Percentiles rank a stretch among this genome's conserved stretches.
Conservation (phyloP, 1,140 invertebrate genomes). For the Lepeophtheirus salmonis region DNA sequence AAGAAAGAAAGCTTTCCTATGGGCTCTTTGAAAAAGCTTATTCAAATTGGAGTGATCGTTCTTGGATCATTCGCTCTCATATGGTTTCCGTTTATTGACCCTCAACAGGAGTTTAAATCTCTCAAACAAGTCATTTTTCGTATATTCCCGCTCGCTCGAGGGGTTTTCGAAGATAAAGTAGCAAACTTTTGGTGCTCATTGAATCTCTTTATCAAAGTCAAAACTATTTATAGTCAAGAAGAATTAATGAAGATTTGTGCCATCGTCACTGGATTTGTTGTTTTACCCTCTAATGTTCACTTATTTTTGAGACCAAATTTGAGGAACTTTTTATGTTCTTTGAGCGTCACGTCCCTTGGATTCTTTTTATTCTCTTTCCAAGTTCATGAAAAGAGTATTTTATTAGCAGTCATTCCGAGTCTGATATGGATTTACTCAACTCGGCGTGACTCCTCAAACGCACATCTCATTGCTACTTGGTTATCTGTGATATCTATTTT, state of each 20-base stretch:
- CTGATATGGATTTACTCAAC: conserved; percentile 31
- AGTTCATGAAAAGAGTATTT: conserved; percentile 92
- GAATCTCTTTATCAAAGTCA: conserved; percentile 69
- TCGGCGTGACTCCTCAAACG: not conserved
- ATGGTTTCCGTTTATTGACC: conserved; percentile 69
- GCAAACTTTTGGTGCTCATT: conserved; percentile 89
- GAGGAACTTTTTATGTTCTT: conserved; percentile 48
- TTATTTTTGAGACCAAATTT: conserved; percentile 48
- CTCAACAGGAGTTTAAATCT: conserved; percentile 29
- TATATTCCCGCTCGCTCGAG: conserved; percentile 77
- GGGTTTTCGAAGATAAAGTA: conserved; percentile 97
- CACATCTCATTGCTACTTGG: conserved; percentile 34
- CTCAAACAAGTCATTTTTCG: conserved; percentile 47
- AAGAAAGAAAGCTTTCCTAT: too few relatives aligned
- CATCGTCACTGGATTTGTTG: conserved; percentile 40
- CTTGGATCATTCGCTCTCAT: conserved; percentile 49
- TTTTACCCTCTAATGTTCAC: conserved; percentile 51
- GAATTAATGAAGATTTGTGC: conserved; percentile 55
- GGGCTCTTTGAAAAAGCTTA: conserved; percentile 30
- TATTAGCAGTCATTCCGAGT: conserved; percentile 62
- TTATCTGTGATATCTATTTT: conserved; percentile 61
- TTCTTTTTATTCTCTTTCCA: conserved; percentile 96
- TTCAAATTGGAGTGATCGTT: conserved; percentile 42
- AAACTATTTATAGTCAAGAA: conserved; percentile 37
- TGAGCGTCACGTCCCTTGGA: conserved; percentile 67